phyloP scores from a whole-genome alignment of 2,888 invertebrate species.

The Rhaphigaster nebulosa region DNA sequence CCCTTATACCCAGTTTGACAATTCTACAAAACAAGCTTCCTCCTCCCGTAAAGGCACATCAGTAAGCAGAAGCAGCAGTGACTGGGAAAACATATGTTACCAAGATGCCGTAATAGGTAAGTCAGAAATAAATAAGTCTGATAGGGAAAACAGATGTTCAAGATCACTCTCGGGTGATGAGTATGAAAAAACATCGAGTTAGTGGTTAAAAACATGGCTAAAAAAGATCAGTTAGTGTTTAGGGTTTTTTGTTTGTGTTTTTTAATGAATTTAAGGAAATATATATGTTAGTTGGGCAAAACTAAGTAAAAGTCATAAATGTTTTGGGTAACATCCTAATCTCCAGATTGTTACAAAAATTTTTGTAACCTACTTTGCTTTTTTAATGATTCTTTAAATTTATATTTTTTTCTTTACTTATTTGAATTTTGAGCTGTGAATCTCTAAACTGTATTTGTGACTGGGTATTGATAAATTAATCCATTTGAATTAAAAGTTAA shows the following conservation, averaged over 20 bases:
- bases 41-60: conserved; percentile 3
- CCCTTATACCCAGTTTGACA: not conserved
- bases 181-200: conserved; percentile 14
- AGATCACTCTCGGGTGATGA: not conserved
- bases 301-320: not conserved
- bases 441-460: too few relatives aligned
- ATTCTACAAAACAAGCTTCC: not conserved
- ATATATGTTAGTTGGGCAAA: not conserved
- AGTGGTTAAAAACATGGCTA: not conserved
- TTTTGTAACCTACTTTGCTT: too few relatives aligned
- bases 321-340: not conserved
- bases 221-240: not conserved
- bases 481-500: not conserved
- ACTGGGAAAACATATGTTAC: not conserved
- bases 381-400: too few relatives aligned
- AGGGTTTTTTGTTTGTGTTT: too few relatives aligned
- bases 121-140: not conserved
- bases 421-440: not conserved
- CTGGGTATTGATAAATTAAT: too few relatives aligned
- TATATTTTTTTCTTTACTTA: not conserved
- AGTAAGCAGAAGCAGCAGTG: not conserved
- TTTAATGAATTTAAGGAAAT: not conserved
- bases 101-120: not conserved
- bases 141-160: not conserved
- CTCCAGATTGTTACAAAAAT: too few relatives aligned